Evolutionary conservation across 2,113 vertebrate genomes (phyloP).

Genomic region (Abramis brama): DNA sequence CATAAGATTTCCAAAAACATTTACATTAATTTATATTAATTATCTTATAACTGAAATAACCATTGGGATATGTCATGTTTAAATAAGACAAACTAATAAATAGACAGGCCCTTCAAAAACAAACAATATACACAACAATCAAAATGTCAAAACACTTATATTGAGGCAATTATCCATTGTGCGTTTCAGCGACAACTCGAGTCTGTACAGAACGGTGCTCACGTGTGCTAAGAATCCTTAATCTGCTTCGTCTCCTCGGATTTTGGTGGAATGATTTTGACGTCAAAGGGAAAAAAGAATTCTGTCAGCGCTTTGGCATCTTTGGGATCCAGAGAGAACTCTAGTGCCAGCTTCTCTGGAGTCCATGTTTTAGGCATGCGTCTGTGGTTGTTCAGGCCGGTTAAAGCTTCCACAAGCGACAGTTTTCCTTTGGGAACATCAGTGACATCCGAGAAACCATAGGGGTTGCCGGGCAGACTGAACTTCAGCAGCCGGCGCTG

Average conservation of each 20-base stretch:
- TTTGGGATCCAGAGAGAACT: constrained; percentile 84
- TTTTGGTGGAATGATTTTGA: constrained; percentile 77
- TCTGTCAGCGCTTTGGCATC: constrained; percentile 82
- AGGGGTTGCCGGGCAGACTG: constrained; percentile 60
- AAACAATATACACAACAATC: constrained; percentile 7
- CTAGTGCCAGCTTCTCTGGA: constrained; percentile 83
- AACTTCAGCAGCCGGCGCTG: constrained; percentile 77
- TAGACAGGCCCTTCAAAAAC: constrained; percentile 12
- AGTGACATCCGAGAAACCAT: constrained; percentile 67
- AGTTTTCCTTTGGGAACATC: constrained; percentile 87
- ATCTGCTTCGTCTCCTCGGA: constrained; percentile 71
- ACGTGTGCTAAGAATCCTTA: constrained; percentile 67
- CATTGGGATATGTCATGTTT: not conserved
- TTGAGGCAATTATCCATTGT: not conserved
- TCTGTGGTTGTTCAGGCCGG: constrained; percentile 84
- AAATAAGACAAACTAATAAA: not conserved
- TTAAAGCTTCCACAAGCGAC: constrained; percentile 84
- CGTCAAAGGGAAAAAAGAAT: constrained; percentile 86
- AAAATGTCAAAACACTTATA: constrained; percentile 3
- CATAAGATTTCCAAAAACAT: not conserved
- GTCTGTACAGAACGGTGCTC: not conserved
- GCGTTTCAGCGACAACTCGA: not conserved
- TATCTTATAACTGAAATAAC: not conserved
- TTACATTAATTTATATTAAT: not conserved
- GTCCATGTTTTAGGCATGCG: constrained; percentile 84